These are phyloP conservation scores for Heterochromis multidens DNA, from an alignment of 2,113 vertebrate genomes.

Conservation along the genomic window DNA sequence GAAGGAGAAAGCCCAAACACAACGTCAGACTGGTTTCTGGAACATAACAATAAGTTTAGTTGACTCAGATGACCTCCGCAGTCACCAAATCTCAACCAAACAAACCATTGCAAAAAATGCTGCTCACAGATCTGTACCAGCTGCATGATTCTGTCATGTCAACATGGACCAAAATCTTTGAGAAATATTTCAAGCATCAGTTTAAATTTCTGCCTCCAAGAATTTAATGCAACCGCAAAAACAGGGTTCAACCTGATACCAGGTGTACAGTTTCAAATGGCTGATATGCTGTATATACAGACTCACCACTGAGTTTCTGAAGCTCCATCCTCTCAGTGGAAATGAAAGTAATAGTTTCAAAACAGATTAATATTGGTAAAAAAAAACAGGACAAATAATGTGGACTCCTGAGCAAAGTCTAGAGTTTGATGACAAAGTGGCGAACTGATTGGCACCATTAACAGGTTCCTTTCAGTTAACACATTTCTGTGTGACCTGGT, in stretches of 20 bases:
- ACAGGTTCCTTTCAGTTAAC: background rate
- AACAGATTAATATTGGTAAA: background rate
- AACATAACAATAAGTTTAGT: background rate
- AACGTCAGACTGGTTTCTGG: background rate
- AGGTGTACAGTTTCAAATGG: too few relatives aligned
- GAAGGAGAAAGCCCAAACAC: background rate
- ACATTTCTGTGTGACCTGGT: background rate
- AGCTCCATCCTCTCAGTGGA: background rate
- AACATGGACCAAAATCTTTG: background rate
- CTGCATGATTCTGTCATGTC: background rate
- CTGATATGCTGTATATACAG: too few relatives aligned
- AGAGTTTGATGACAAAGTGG: background rate
- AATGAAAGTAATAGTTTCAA: fast-evolving
- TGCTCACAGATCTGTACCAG: background rate
- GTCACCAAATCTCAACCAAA: background rate
- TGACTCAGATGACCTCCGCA: background rate
- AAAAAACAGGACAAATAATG: background rate
- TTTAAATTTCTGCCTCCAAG: background rate
- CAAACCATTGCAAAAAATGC: background rate
- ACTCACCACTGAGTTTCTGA: background rate
- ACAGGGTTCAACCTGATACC: too few relatives aligned
- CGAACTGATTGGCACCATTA: background rate
- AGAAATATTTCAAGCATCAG: background rate
- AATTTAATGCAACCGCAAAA: background rate
- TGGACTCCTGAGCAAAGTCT: background rate